A percentile compares a stretch with the other conserved stretches of the same genome.
phyloP scores from a whole-genome alignment of 2,888 invertebrate genomes.

The Tinea semifulvella region DNA sequence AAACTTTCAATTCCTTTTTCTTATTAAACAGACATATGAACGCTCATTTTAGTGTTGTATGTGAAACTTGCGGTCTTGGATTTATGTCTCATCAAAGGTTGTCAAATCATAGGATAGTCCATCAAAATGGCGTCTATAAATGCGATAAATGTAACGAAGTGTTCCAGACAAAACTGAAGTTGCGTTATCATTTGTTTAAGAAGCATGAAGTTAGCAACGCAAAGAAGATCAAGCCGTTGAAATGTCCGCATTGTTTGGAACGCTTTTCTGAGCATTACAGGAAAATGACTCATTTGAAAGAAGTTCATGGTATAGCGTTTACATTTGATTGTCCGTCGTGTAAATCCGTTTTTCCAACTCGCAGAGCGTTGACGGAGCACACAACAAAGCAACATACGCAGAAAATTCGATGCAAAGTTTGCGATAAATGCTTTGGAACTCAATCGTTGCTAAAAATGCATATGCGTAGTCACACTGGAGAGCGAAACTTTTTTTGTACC shows the following conservation, averaged over 20 bases:
- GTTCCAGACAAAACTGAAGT: conserved; percentile 46
- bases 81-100: conserved; percentile 54
- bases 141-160: conserved; percentile 49
- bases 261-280: conserved; percentile 52
- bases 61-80: conserved; percentile 53
- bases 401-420: conserved; percentile 48
- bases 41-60: conserved; percentile 51
- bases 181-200: conserved; percentile 48
- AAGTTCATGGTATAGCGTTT: conserved; percentile 47
- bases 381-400: conserved; percentile 51
- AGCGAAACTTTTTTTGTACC: conserved; percentile 45
- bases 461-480: conserved; percentile 46
- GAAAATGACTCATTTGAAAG: conserved; percentile 54
- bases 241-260: conserved; percentile 55
- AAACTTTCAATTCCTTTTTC: conserved; percentile 51
- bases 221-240: conserved; percentile 46
- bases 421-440: conserved; percentile 53
- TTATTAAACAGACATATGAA: conserved; percentile 56
- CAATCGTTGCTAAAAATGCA: conserved; percentile 49
- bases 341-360: conserved; percentile 39
- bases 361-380: conserved; percentile 50
- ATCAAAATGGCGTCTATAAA: conserved; percentile 46
- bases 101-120: conserved; percentile 47
- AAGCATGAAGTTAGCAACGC: conserved; percentile 45
- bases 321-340: conserved; percentile 48